Base-by-base conservation (phyloP, 2,113 vertebrate genomes). In the Neolamprologus caudopunctatus region DNA sequence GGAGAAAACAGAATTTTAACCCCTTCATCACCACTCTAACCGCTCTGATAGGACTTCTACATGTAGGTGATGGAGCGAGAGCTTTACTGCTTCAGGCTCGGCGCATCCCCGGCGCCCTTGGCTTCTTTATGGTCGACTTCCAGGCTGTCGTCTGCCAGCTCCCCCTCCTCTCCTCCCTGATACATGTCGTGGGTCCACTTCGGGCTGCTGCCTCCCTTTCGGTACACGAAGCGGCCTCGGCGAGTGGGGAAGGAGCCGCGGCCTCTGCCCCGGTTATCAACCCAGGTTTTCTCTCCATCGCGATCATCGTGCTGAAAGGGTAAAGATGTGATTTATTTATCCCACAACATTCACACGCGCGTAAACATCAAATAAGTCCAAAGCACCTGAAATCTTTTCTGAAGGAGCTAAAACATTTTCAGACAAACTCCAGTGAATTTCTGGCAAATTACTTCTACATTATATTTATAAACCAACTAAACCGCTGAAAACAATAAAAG, bases 151-250 rank as follows among this genome's bases (percentile, higher is more conserved):
- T 99, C 98, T 12, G 96, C 97, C 5, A 98, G 97, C 47, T 94
- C 96, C 11, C 98, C 97, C 84, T 97, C 97, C 61, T 97, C 97
- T 9, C 97, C 97, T 1, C 98, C 97, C 79, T 98, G 98, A 96
- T 97, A 99, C 93, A 98, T 99, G 96, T 99, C 98, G 4, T 99
- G 98, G 88, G 98, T 97, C 99, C 99, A 99, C 90, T 99, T 99
- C 40, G 99, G 98, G 94, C 97, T 97, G 92, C 93, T 91, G 91
- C 98, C 97, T 1, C 97, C 97, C 81, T 98, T 98, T 1, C 98
- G 96, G 95, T 97, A 97, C 89, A 99, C 96, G 93, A 98, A 98
- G 83, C 98, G 96, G 3, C 98, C 98, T 8, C 98, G 96, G 3
- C 97, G 97, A 2, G 97, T 88, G 6, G 97, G 97, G 90, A 98